Evolutionary conservation across 2,113 vertebrate species (phyloP), one percentile per base, ranked within the genome.

Genomic region (Choloepus hoffmanni): DNA sequence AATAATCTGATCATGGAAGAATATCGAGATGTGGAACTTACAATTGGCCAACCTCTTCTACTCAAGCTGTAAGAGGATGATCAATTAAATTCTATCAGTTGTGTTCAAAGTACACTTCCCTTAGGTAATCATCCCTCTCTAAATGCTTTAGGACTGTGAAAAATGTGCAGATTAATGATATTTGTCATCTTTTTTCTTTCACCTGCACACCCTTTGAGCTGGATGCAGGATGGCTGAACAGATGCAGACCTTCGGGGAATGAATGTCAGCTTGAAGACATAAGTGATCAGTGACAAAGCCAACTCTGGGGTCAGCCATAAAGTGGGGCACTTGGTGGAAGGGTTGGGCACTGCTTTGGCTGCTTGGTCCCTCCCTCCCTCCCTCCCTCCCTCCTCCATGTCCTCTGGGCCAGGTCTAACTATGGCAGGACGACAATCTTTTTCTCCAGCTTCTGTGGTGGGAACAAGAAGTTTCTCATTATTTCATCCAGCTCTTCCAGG

Each of bases 361-460:
- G 50, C 24, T 60, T 11, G 0, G 58, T 84, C 18, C 45, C 19
- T 60, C 74, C 16, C 40, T 77, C 72, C 50, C 36, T 77, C 72
- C 50, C 36, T 36, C 36, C 48, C 43, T 50, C 53, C 16, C 40
- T 77, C 72, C 50, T 85, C 12, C 24, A 16, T 0, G 72, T 82
- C 62, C 79, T 77, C 9, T 4, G 67, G 55, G 23, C 30, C 0
- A 18, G 0, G 53, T 68, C 85, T 94, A 0, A 0, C 95, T 98
- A 99, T 0, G 99, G 99, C 83, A 99, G 98, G 95, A 99, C 99
- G 82, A 99, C 97, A 0, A 99, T 99, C 98, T 99, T 99, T 97
- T 99, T 99, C 98, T 99, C 98, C 94, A 99, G 98, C 11, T 98
- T 98, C 97, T 99, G 99, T 0, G 98, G 97, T 0, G 99, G 99